A percentile compares a stretch with the other conserved stretches of the same genome.
phyloP scores from a whole-genome alignment of 2,888 invertebrate species.

The Lithophane ornitopus region DNA sequence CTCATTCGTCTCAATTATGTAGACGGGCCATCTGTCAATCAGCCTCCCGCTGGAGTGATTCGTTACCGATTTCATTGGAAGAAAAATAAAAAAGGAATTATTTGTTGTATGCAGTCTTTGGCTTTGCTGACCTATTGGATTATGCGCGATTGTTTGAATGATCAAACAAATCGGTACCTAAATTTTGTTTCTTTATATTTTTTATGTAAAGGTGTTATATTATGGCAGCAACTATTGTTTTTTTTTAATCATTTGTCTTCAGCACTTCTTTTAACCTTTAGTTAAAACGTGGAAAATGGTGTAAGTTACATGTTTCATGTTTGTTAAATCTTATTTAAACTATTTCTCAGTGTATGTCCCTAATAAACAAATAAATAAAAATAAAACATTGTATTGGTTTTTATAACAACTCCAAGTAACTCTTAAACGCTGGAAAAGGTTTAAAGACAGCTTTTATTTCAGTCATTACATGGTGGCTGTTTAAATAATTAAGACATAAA shows the following conservation, averaged over 20 bases:
- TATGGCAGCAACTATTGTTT: too few species aligned
- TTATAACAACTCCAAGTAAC: too few species aligned
- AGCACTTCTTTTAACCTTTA: too few species aligned
- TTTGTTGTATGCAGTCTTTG: constrained; percentile 52
- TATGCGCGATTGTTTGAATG: not conserved
- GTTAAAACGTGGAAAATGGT: too few species aligned
- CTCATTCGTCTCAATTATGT: constrained; percentile 89
- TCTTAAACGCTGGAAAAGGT: not conserved
- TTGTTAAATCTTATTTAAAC: too few species aligned
- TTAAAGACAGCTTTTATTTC: not conserved
- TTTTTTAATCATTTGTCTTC: too few species aligned
- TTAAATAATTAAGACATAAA: not conserved
- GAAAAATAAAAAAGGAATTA: constrained; percentile 67
- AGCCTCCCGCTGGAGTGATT: constrained; percentile 86
- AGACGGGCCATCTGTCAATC: constrained; percentile 90
- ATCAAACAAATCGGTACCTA: not conserved
- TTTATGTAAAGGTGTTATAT: not conserved
- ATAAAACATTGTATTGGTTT: too few species aligned
- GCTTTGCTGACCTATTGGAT: constrained; percentile 30
- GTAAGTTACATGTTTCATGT: too few species aligned
- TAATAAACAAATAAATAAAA: too few species aligned
- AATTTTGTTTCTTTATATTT: not conserved
- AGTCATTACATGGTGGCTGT: not conserved
- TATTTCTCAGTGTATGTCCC: too few species aligned
- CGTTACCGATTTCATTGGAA: constrained; percentile 80